Evolutionary conservation across 2,113 vertebrate species (phyloP), one percentile per base, ranked within the genome.

Genomic region (Aphelocoma coerulescens): DNA sequence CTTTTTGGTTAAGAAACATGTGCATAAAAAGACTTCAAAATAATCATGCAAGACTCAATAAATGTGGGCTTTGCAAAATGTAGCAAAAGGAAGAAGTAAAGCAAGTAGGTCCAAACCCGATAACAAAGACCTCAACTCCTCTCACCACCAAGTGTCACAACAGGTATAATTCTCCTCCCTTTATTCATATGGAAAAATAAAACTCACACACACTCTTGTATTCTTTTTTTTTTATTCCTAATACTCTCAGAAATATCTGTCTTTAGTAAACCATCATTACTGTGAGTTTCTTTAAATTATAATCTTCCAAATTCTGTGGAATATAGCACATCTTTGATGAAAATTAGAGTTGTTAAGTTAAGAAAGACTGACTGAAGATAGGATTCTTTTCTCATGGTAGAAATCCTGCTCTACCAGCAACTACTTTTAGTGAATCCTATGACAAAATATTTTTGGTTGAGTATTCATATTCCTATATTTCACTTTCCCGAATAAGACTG

Each of bases 141-240:
- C 12, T 57, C 30, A 26, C 12, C 10, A 39, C 9, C 39, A 37
- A 76, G 62, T 30, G 1, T 58, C 44, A 76, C 43, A 27, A 58
- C 24, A 63, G 28, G 24, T 49, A 48, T 48, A 48, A 39, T 59
- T 63, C 21, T 77, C 2, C 16, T 66, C 28, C 8, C 3, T 71
- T 48, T 62, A 44, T n/a, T 62, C 30, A 33, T 18, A n/a, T 1
- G 17, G 58, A 7, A 66, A 48, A 89, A 7, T 27, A 41, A 61
- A 72, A 22, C 9, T 57, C 15, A 13, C 4, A 0, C 8, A n/a
- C 18, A 11, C 4, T n/a, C 3, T 77, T 6, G 1, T 7, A 28
- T 11, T 30, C 49, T 33, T 44, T 52, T 58, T 52, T 58, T 75
- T 3, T 27, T 58, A 48, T 85, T 39, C 33, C 20, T 57, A 79